Evolutionary conservation across 2,888 invertebrate species (phyloP), one percentile per base, ranked within the genome.

Genomic region (Mythimna pallens): DNA sequence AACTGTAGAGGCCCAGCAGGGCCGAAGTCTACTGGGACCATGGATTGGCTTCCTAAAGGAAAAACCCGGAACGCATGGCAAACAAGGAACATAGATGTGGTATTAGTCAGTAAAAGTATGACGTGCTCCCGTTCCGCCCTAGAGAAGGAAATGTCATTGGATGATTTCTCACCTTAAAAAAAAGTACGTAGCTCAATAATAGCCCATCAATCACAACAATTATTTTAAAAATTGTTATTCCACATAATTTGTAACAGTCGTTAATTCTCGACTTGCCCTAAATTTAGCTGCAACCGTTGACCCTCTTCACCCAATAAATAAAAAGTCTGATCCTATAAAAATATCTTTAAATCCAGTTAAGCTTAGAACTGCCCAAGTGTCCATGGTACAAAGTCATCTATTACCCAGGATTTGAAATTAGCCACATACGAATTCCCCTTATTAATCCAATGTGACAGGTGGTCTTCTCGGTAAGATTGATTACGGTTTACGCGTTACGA

Each of bases 391-490:
- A 59, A 65, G 63, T 71, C 80, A 83, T 84, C 70, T 73, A 77
- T 83, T 77, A 84, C 67, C 58, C 69, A 17, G 76, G 72, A 74
- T 84, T 71, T 73, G 68, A 84, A 85, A 76, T 84, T 76, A 76
- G 62, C 70, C 70, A 83, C 84, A 83, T 67, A 81, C 77, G 77
- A 72, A 71, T 83, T 74, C 58, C 69, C 80, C 73, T 70, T 83
- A 83, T 71, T 80, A 80, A 77, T 80, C 82, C 77, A 47, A 63
- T 59, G 72, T 65, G 84, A 83, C 82, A 84, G 81, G 84, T 84
- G 81, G 83, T 84, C 81, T 82, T 73, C 80, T 75, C 67, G 69
- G 62, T 34, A 75, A 83, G 79, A 84, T 75, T 76, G 79, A 81
- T 84, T 84, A 80, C 73, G 82, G 75, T 80, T 66, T 50, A 25